A percentile compares a stretch with the other conserved stretches of the same genome.
Conservation (phyloP, 2,888 invertebrate species). For the Aphrophora alni region DNA sequence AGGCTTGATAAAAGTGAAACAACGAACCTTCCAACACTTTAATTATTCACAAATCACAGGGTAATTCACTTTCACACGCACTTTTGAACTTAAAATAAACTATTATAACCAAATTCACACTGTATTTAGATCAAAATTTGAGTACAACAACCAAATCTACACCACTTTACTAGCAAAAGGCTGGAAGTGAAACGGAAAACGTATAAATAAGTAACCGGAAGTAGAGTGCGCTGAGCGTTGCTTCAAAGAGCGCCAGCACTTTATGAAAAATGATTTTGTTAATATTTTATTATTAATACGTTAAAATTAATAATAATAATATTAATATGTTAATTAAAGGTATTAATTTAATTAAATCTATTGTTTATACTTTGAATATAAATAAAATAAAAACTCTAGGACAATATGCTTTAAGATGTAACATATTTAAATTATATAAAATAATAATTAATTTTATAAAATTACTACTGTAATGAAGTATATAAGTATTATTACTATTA, state of each 20-base stretch:
- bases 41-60: background rate
- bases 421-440: too few relatives aligned
- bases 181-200: background rate
- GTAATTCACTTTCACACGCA: background rate
- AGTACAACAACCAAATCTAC: background rate
- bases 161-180: background rate
- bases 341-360: too few relatives aligned
- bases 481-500: too few relatives aligned
- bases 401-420: too few relatives aligned
- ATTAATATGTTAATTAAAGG: too few relatives aligned
- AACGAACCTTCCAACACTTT: background rate
- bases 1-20: background rate
- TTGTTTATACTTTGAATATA: too few relatives aligned
- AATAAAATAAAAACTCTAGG: too few relatives aligned
- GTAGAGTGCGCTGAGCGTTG: background rate
- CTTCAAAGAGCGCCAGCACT: background rate
- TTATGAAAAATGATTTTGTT: background rate
- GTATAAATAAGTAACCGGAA: background rate
- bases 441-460: too few relatives aligned
- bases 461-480: too few relatives aligned
- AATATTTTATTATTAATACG: too few relatives aligned
- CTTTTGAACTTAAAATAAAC: background rate
- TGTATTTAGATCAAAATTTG: background rate
- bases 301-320: too few relatives aligned
- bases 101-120: background rate